Evolutionary conservation across 2,113 vertebrate genomes (phyloP), one percentile per base, ranked within the genome.

Genomic region (Coptodon bakossiorum): DNA sequence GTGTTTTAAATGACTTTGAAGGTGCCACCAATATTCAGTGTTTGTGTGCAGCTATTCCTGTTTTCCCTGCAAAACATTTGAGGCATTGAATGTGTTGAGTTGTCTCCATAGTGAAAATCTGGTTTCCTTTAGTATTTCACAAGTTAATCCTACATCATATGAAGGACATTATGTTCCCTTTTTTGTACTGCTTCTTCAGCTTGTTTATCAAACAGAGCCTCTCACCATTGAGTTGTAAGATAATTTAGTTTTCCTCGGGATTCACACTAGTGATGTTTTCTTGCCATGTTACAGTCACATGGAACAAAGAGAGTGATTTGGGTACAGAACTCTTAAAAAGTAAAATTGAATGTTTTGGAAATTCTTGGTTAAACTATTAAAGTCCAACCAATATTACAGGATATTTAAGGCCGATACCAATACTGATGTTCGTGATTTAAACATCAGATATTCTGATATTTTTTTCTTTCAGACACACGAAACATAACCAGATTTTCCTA

Each of bases 341-440:
- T 76, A 7, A 50, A 50, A 45, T 45, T 45, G 2, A 17, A 16
- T 2, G 14, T 76, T 76, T 48, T 48, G 0, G 22, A 48, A 48
- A 45, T 76, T 73, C 40, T 73, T 1, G 13, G 68, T 45, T 45
- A 16, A 63, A 36, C 59, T 63, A 63, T 63, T 12, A 2, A 1
- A 36, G 59, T n/a, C 17, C 59, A 36, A 36, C 59, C 9, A 36
- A 63, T 11, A 63, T 63, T n/a, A 63, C 5, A 63, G 31, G 17
- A 0, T 12, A 38, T 2, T 66, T n/a, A 66, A 66, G 61, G 2
- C 31, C 0, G 29, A 19, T 61, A 61, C 5, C 1, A 61, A 31
- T 6, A 31, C 57, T 61, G 27, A 61, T 34, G 14, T 61, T 34
- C 2, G 0, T 1, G 3, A 38, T 66, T 38, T 13, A 66, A 66